Conservation (phyloP, 2,888 invertebrate genomes). For the Meandrusa payeni region DNA sequence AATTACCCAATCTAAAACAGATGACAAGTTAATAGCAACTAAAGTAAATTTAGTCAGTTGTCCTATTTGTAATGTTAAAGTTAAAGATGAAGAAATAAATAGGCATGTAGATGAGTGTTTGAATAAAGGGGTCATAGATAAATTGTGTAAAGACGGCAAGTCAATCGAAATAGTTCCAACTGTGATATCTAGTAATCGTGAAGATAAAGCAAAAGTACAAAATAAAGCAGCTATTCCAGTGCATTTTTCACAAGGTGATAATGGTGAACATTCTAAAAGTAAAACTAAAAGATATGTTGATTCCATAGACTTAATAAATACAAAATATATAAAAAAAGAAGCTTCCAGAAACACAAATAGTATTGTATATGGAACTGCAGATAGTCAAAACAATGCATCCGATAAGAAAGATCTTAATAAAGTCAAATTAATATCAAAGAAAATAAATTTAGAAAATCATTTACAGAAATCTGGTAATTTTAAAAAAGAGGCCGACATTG, state of each 20-base stretch:
- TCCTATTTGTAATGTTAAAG: slow-evolving; percentile 66
- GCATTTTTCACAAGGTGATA: neutral
- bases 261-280: slow-evolving; percentile 1
- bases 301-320: neutral
- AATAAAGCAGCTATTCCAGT: neutral
- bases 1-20: slow-evolving; percentile 40
- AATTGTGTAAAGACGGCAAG: slow-evolving; percentile 35
- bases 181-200: slow-evolving; percentile 23
- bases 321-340: slow-evolving; percentile 2
- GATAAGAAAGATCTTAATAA: slow-evolving; percentile 26
- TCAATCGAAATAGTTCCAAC: slow-evolving; percentile 2
- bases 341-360: neutral
- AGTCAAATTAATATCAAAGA: slow-evolving; percentile 30
- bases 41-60: slow-evolving; percentile 55
- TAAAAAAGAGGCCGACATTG: slow-evolving; percentile 23
- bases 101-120: slow-evolving; percentile 70
- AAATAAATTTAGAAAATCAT: slow-evolving; percentile 30
- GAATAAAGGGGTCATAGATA: slow-evolving; percentile 57
- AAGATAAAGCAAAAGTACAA: slow-evolving; percentile 12
- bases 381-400: neutral
- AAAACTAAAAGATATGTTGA: slow-evolving; percentile 8
- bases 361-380: neutral
- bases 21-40: slow-evolving; percentile 42
- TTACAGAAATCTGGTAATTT: slow-evolving; percentile 29
- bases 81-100: slow-evolving; percentile 57